phyloP scores from a whole-genome alignment of 1,140 invertebrate genomes.

The Ganaspis sp. region DNA sequence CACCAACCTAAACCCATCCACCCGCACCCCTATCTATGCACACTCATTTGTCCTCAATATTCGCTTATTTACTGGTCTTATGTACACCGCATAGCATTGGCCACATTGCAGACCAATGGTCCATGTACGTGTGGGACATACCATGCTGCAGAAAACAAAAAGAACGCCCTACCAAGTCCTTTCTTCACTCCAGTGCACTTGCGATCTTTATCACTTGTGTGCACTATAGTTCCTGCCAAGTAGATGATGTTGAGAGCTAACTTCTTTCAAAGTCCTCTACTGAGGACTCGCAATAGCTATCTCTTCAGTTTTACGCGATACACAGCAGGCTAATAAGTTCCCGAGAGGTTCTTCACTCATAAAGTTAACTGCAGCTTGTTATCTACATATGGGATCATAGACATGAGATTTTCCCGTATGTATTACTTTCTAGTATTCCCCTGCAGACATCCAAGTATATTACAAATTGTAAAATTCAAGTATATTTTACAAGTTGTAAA shows the following conservation, averaged over 20 bases:
- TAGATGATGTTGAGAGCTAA: not conserved
- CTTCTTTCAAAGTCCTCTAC: not conserved
- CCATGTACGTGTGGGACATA: not conserved
- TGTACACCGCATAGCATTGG: conserved; percentile 29
- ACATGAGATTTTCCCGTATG: not conserved
- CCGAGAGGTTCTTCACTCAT: not conserved
- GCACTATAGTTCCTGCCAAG: not conserved
- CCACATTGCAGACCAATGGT: conserved; percentile 5
- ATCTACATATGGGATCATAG: not conserved
- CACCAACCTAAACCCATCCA: conserved; percentile 40
- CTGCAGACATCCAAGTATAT: not conserved
- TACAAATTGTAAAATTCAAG: too few relatives aligned
- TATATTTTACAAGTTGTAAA: too few relatives aligned
- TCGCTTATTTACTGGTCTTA: conserved; percentile 35
- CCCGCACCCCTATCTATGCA: not conserved
- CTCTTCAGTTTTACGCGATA: not conserved
- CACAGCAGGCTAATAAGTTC: not conserved
- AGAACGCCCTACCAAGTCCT: not conserved
- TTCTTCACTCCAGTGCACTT: not conserved
- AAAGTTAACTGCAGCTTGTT: not conserved
- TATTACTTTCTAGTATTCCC: not conserved
- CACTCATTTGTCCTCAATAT: conserved; percentile 24
- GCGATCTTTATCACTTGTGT: conserved; percentile 20
- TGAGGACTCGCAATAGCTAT: not conserved
- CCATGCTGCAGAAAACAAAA: not conserved